phyloP scores from a whole-genome alignment of 2,888 invertebrate species.

The Allolobophora icterica region DNA sequence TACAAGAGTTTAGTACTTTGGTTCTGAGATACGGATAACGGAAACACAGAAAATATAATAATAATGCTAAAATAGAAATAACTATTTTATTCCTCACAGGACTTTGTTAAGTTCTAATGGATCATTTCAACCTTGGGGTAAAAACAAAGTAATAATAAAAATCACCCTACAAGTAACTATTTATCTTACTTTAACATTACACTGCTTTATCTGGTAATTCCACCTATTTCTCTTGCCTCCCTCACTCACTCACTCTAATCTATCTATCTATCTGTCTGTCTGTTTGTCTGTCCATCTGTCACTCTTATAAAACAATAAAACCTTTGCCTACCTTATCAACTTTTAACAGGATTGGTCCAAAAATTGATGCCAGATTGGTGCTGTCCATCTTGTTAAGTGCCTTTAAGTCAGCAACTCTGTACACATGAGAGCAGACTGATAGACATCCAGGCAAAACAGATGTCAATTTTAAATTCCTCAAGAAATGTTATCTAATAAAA shows the following conservation, averaged over 20 bases:
- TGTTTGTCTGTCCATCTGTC: not conserved
- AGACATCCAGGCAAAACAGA: not conserved
- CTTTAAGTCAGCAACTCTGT: constrained; percentile 70
- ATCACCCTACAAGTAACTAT: too few species aligned
- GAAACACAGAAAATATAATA: too few species aligned
- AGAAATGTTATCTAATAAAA: not conserved
- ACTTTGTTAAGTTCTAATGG: too few species aligned
- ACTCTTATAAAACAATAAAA: not conserved
- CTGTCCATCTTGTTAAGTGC: constrained; percentile 83
- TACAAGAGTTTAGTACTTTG: not conserved
- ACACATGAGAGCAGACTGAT: constrained; percentile 35
- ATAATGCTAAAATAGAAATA: too few species aligned
- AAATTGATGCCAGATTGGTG: constrained; percentile 83
- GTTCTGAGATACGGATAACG: too few species aligned
- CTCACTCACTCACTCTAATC: not conserved
- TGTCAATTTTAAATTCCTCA: not conserved
- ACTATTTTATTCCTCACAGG: too few species aligned
- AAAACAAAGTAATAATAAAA: too few species aligned
- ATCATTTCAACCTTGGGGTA: too few species aligned
- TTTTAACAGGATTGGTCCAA: constrained; percentile 88
- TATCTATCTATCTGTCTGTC: not conserved
- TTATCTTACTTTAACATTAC: not conserved
- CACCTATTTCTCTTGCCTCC: not conserved
- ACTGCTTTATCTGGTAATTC: not conserved
- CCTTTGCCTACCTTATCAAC: constrained; percentile 65